Evolutionary conservation across 2,888 invertebrate genomes (phyloP).

Genomic region (Nemurella pictetii): DNA sequence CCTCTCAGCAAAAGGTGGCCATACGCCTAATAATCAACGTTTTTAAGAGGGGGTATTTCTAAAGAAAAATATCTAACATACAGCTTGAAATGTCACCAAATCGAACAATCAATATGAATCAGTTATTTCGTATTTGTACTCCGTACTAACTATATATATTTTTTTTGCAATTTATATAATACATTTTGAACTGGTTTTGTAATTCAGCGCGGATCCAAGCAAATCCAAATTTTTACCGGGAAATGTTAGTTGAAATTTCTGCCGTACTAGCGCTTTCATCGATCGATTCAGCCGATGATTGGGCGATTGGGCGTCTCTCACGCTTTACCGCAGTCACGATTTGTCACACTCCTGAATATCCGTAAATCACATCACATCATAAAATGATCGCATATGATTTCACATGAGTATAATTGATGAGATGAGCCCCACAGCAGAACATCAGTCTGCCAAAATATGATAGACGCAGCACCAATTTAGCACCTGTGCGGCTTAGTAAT

Average conservation of each 20-base stretch:
- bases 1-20: not conserved
- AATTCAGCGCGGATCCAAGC: not conserved
- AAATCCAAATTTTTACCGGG: not conserved
- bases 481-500: too few species aligned
- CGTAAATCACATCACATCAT: too few species aligned
- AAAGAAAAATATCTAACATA: not conserved
- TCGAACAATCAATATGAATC: not conserved
- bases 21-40: not conserved
- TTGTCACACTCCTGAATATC: too few species aligned
- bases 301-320: too few species aligned
- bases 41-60: not conserved
- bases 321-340: too few species aligned
- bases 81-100: not conserved
- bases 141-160: too few species aligned
- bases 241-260: not conserved
- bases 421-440: too few species aligned
- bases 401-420: too few species aligned
- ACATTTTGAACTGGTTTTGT: not conserved
- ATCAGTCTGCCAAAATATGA: too few species aligned
- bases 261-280: not conserved
- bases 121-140: too few species aligned
- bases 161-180: not conserved
- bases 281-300: not conserved
- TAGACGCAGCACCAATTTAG: too few species aligned
- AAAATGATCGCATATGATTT: too few species aligned